Evolutionary conservation across 2,888 invertebrate genomes (phyloP).

Genomic region (Esperia sulphurella): DNA sequence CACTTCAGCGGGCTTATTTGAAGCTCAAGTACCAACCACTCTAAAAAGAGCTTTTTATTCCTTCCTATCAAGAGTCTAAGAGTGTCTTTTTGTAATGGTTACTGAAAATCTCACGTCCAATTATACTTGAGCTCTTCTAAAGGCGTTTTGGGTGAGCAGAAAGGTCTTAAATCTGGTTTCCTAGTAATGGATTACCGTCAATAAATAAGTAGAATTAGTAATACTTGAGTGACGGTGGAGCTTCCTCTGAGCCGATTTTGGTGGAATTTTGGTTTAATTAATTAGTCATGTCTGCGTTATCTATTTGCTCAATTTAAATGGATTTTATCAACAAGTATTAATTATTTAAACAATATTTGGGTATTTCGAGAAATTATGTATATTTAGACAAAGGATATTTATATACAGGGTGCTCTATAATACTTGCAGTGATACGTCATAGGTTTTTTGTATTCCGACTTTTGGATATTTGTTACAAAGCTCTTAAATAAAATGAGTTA

Average conservation of each 20-base stretch:
- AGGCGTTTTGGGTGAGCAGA: slow-evolving; percentile 5
- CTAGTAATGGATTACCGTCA: slow-evolving; percentile 60
- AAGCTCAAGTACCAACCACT: slow-evolving; percentile 43
- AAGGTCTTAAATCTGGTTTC: slow-evolving; percentile 27
- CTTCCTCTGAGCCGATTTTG: slow-evolving; percentile 59
- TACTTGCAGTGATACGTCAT: too few species aligned
- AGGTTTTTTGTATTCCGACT: too few species aligned
- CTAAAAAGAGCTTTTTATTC: slow-evolving; percentile 25
- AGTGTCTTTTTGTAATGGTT: slow-evolving; percentile 10
- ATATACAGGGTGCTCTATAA: too few species aligned
- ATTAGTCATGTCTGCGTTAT: slow-evolving; percentile 41
- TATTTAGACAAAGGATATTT: too few species aligned
- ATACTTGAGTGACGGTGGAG: slow-evolving; percentile 44
- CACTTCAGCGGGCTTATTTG: slow-evolving; percentile 63
- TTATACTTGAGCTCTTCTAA: slow-evolving; percentile 23
- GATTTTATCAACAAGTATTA: slow-evolving; percentile 3
- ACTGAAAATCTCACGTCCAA: slow-evolving; percentile 18
- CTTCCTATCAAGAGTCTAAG: slow-evolving; percentile 23
- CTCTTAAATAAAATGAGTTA: too few species aligned
- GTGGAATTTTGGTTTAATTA: slow-evolving; percentile 52
- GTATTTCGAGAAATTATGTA: too few species aligned
- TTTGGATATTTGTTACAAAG: too few species aligned
- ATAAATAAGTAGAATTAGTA: slow-evolving; percentile 66
- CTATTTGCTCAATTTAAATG: slow-evolving; percentile 22
- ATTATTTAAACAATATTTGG: background rate